Base-by-base conservation (phyloP, 2,888 invertebrate genomes). In the Meandrusa payeni region DNA sequence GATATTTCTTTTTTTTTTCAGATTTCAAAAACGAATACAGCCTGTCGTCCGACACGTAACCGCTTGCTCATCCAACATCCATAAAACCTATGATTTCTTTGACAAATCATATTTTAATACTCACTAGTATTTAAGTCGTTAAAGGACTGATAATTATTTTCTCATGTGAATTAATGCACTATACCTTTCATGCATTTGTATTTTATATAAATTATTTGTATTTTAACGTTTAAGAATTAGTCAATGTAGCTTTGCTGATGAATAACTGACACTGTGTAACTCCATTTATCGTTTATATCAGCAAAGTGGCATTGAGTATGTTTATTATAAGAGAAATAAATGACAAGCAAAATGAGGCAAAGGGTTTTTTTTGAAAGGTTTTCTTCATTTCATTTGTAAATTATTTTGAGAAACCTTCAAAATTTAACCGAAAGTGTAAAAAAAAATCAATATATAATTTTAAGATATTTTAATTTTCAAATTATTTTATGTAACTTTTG, bases 271-370 rank as follows among this genome's bases (percentile, higher is more conserved):
- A 11, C 3, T 9, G 24, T 24, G 5, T 19, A 10, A 11, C 17
- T 9, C 13, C 38, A 9, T 40, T 45, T 52, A 50, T 50, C 37
- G 40, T 46, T 43, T 58, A 57, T 58, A 48, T 64, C 60, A 63
- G 62, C 59, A 51, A 63, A 60, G 58, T 64, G 47, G 54, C 63
- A 62, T 69, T 55, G 48, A 51, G 48, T 47, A 47, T n/a, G n/a
- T 46, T 61, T 72, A 61, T 45, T 47, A 64, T 75, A 75, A 43
- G 69, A 55, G 53, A 62, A 64, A 58, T 43, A 59, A 69, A 72
- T 61, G 85, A 86, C 83, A 85, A 87, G 86, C 86, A 75, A 72
- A 73, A 69, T 68, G 86, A 86, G 86, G 87, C 86, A 85, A 73
- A 71, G 68, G 72, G 66, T 69, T 57, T 73, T 5, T 37, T 85